These are phyloP conservation scores for Xestobium rufovillosum DNA, from an alignment of 2,888 invertebrate species.

Conservation along the genomic window DNA sequence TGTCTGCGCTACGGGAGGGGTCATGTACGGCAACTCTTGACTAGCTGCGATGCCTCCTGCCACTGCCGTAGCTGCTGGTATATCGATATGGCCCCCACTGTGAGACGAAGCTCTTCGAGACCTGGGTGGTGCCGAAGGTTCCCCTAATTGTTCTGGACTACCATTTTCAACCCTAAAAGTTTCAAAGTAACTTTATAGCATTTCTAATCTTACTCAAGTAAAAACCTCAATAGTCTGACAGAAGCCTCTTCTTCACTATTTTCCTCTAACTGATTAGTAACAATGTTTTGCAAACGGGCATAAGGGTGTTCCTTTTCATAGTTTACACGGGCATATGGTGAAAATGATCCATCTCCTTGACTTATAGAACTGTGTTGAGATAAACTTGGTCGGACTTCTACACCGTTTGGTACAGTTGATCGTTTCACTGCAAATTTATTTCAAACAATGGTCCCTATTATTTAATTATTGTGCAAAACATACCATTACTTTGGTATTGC, in stretches of 20 bases:
- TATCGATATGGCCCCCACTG: slow-evolving; percentile 49
- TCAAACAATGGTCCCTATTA: slow-evolving; percentile 5
- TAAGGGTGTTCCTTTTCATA: slow-evolving; percentile 66
- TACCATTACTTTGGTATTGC: slow-evolving; percentile 36
- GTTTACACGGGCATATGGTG: slow-evolving; percentile 59
- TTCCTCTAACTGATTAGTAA: neutral
- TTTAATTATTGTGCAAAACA: slow-evolving; percentile 2
- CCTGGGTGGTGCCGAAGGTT: slow-evolving; percentile 46
- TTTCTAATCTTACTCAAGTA: too few species aligned
- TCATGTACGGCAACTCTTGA: slow-evolving; percentile 84
- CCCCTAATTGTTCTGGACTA: slow-evolving; percentile 24
- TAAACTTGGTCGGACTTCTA: slow-evolving; percentile 46
- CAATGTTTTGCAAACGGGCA: slow-evolving; percentile 53
- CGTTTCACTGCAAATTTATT: slow-evolving; percentile 30
- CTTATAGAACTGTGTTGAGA: slow-evolving; percentile 56
- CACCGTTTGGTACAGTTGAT: slow-evolving; percentile 34
- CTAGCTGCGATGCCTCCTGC: slow-evolving; percentile 79
- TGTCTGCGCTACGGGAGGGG: slow-evolving; percentile 57
- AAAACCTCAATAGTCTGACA: neutral
- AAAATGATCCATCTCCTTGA: slow-evolving; percentile 43
- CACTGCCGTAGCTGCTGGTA: slow-evolving; percentile 82
- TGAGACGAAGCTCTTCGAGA: slow-evolving; percentile 47
- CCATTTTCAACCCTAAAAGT: neutral
- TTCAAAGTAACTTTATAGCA: neutral
- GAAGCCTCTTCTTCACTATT: neutral